phyloP scores from a whole-genome alignment of 2,113 vertebrate genomes.

The Hemicordylus capensis region DNA sequence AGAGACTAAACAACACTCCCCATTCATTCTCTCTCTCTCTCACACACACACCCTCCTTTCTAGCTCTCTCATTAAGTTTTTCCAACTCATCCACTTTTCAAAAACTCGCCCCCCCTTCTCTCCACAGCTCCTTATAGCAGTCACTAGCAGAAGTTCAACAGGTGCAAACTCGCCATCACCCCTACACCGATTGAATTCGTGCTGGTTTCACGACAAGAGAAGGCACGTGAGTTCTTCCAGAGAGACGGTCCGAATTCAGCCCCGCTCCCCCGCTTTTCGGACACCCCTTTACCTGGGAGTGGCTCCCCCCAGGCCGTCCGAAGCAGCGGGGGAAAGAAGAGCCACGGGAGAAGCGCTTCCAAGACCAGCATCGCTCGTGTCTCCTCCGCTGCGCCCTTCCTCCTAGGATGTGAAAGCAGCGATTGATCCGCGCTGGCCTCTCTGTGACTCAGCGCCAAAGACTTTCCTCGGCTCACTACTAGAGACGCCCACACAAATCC shows the following conservation, averaged over 20 bases:
- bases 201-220: neutral
- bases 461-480: neutral
- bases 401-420: neutral
- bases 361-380: neutral
- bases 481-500: slow-evolving; percentile 1
- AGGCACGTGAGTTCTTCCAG: neutral
- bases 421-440: neutral
- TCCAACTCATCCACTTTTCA: no score
- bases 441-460: slow-evolving; percentile 7
- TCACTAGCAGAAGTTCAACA: neutral
- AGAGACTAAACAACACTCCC: neutral
- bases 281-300: neutral
- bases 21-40: neutral
- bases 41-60: neutral
- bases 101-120: neutral
- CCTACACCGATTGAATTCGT: no score
- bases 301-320: neutral
- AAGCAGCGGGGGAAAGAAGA: neutral
- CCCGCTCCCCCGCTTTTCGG: neutral
- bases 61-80: no score
- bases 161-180: neutral
- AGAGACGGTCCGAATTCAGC: neutral
- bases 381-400: neutral
- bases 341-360: neutral
- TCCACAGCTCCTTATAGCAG: no score